Percentiles rank a stretch among this genome's conserved stretches.
These are phyloP conservation scores for Panorpa germanica DNA, from an alignment of 2,888 invertebrate species.

Conservation along the genomic window DNA sequence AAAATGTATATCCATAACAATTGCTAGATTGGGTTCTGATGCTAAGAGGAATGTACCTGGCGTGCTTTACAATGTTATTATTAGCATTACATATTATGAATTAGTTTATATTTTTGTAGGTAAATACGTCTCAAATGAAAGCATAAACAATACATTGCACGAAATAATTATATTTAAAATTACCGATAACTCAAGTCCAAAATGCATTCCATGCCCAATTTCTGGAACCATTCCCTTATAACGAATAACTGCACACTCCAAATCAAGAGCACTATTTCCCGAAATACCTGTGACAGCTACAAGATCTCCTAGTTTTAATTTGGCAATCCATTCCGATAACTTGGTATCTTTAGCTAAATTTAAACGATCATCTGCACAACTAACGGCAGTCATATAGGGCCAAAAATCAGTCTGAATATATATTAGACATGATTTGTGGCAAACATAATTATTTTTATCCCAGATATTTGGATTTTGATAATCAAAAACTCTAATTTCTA, in stretches of 20 bases:
- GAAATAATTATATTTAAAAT: constrained; percentile 11
- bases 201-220: constrained; percentile 29
- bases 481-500: too few species aligned
- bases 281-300: constrained; percentile 24
- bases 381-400: constrained; percentile 30
- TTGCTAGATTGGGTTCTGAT: too few species aligned
- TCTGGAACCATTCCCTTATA: constrained; percentile 33
- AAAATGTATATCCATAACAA: too few species aligned
- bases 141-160: too few species aligned
- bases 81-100: too few species aligned
- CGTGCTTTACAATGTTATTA: too few species aligned
- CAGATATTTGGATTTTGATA: too few species aligned
- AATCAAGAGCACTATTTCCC: constrained; percentile 17
- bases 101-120: too few species aligned
- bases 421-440: too few species aligned
- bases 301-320: constrained; percentile 17
- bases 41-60: background rate
- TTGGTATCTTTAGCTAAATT: constrained; percentile 25
- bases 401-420: too few species aligned
- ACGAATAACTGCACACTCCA: constrained; percentile 27
- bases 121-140: too few species aligned
- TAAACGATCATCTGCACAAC: constrained; percentile 28
- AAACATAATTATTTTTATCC: too few species aligned
- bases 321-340: constrained; percentile 24
- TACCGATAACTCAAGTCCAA: constrained; percentile 36